Conservation (phyloP, 1,140 invertebrate genomes). For the Battus philenor region DNA sequence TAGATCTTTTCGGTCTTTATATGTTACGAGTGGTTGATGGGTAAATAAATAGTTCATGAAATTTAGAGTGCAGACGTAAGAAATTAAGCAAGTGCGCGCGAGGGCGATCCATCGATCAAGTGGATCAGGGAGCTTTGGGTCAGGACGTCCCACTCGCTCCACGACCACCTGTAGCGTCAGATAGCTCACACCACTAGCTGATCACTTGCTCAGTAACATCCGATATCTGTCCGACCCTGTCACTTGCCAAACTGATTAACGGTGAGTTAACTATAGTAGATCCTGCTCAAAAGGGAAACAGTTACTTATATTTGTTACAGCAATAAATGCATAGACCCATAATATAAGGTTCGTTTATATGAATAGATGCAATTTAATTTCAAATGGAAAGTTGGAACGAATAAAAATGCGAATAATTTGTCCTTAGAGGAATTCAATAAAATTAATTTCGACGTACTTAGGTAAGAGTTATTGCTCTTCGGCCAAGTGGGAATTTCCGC, state of each 20-base stretch:
- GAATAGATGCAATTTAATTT: slow-evolving; percentile 9
- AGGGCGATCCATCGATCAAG: slow-evolving; percentile 55
- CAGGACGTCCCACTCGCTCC: slow-evolving; percentile 37
- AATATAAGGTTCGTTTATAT: neutral
- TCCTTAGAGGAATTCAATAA: slow-evolving; percentile 23
- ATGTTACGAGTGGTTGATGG: too few relatives aligned
- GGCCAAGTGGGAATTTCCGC: slow-evolving; percentile 43
- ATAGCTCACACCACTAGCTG: slow-evolving; percentile 54
- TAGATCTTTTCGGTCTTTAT: too few relatives aligned
- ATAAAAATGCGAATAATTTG: slow-evolving; percentile 12
- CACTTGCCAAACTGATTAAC: slow-evolving; percentile 23
- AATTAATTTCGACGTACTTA: slow-evolving; percentile 44
- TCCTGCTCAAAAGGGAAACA: neutral
- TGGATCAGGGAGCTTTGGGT: slow-evolving; percentile 32
- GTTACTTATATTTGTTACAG: neutral
- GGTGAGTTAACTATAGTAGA: neutral
- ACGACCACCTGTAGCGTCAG: slow-evolving; percentile 41
- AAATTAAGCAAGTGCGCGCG: slow-evolving; percentile 25
- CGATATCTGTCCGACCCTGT: slow-evolving; percentile 65
- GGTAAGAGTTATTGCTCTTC: slow-evolving; percentile 56
- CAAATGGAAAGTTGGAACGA: neutral
- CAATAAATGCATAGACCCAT: neutral
- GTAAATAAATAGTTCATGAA: too few relatives aligned
- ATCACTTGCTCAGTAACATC: slow-evolving; percentile 71
- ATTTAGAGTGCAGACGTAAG: neutral